These are phyloP conservation scores for Nasonia oneida DNA, from an alignment of 2,888 invertebrate species.

Conservation along the genomic window DNA sequence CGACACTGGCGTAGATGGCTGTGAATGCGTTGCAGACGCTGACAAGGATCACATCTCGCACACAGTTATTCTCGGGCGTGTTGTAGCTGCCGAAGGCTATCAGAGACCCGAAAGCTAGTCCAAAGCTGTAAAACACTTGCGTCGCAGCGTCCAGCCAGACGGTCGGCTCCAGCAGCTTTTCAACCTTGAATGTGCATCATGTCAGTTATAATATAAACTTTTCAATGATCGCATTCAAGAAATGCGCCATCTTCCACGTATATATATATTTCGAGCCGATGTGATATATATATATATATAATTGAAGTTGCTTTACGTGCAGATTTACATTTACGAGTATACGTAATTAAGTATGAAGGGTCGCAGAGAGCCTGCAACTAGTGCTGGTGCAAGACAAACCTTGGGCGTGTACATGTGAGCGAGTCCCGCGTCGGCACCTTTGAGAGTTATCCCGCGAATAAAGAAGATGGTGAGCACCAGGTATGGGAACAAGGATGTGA, in stretches of 20 bases:
- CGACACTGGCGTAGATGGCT: constrained; percentile 96
- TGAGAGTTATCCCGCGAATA: constrained; percentile 92
- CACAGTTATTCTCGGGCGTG: constrained; percentile 96
- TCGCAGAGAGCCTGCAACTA: not conserved
- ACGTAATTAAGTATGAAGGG: not conserved
- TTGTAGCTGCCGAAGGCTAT: constrained; percentile 98
- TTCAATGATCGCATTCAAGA: no score
- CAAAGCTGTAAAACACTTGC: constrained; percentile 96
- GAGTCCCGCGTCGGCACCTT: constrained; percentile 92
- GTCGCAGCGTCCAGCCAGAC: constrained; percentile 98
- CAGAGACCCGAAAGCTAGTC: constrained; percentile 95
- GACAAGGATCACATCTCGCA: constrained; percentile 93
- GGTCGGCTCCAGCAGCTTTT: constrained; percentile 91
- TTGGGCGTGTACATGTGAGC: constrained; percentile 96
- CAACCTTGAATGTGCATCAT: constrained; percentile 82
- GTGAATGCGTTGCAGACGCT: constrained; percentile 96
- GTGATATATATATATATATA: no score
- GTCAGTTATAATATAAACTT: not conserved
- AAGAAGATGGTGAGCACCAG: constrained; percentile 96
- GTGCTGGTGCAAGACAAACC: constrained; percentile 79
- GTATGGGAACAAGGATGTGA: constrained; percentile 97
- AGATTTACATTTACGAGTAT: no score
- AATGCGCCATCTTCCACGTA: no score
- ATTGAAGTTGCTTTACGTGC: no score
- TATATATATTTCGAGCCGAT: no score